A percentile compares a stretch with the other conserved stretches of the same genome.
These are phyloP conservation scores for Poecilia latipinna DNA, from an alignment of 2,113 vertebrate species.

Conservation along the genomic window DNA sequence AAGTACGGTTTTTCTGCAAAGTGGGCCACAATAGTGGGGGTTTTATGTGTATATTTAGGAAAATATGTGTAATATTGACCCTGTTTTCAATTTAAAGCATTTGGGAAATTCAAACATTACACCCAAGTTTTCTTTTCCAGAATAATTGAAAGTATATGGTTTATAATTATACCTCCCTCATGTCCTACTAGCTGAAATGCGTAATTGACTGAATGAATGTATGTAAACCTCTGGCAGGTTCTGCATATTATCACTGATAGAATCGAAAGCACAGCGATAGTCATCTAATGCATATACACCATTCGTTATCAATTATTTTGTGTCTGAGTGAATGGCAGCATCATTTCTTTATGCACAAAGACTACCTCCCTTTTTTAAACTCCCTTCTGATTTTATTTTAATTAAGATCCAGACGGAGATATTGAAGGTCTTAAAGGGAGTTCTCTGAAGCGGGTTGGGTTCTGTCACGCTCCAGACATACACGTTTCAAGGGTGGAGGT, in stretches of 20 bases:
- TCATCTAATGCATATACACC: neutral
- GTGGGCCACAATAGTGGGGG: neutral
- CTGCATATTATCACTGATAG: neutral
- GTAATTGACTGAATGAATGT: too few relatives aligned
- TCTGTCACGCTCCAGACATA: conserved; percentile 39
- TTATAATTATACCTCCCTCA: too few relatives aligned
- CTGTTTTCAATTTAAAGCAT: too few relatives aligned
- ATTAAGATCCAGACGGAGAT: conserved; percentile 82
- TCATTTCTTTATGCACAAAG: conserved; percentile 62
- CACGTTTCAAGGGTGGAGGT: too few relatives aligned
- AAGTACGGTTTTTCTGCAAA: neutral
- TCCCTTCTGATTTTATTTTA: conserved; percentile 63
- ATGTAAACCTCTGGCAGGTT: too few relatives aligned
- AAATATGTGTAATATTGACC: too few relatives aligned
- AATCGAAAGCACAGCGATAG: conserved; percentile 16
- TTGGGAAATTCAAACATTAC: too few relatives aligned
- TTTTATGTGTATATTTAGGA: too few relatives aligned
- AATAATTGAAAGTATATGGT: too few relatives aligned
- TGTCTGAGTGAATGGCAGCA: conserved; percentile 37
- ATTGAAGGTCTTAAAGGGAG: conserved; percentile 61
- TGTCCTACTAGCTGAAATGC: too few relatives aligned
- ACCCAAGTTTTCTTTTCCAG: too few relatives aligned
- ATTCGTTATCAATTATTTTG: neutral
- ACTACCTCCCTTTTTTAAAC: neutral
- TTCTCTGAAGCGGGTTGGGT: conserved; percentile 18